Base-by-base conservation (phyloP, 1,140 invertebrate genomes). In the Zaprionus lachaisei region DNA sequence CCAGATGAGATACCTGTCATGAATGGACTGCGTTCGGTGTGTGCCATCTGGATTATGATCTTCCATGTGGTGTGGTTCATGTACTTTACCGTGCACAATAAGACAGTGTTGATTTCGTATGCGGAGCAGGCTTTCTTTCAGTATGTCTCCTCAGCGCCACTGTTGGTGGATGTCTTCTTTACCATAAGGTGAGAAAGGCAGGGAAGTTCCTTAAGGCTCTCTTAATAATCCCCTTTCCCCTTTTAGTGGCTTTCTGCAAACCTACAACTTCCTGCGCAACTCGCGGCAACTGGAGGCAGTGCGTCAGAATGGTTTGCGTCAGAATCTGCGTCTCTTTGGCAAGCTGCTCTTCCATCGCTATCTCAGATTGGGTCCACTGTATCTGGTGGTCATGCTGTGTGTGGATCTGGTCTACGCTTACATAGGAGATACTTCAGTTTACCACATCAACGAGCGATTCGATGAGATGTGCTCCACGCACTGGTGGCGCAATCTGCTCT, bases 401-500 rank as follows among this genome's bases (percentile, higher is more conserved):
- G 78, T 94, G 5, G 93, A 94, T 81, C 68, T 95, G 7, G 93
- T 94, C 51, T 93, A 93, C 7, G 85, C 91, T 5, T 95, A 93
- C 78, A 94, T 94, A 37, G 89, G 83, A 3, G 92, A 94, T 54
- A 92, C 86, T 0, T 94, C 94, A 0, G 86, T 93, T 17, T 94
- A 94, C 79, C 93, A 94, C 64, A 91, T 93, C 37, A 91, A 87
- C 7, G 94, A 95, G 78, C 91, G 91, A 49, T 92, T 93, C 22
- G 93, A 94, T 31, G 86, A 94, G 24, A 90, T 83, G 72, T 95
- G 95, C 77, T 81, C 93, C 2, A 93, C 94, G 57, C 81, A 95
- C 79, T 95, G 95, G 95, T 95, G 95, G 95, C 93, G 95, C 69
- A 95, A 95, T 91, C 55, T 95, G 2, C 83, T 95, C 6, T 95